These are phyloP conservation scores for Melitaea cinxia DNA, from an alignment of 1,140 invertebrate genomes.

Conservation along the genomic window DNA sequence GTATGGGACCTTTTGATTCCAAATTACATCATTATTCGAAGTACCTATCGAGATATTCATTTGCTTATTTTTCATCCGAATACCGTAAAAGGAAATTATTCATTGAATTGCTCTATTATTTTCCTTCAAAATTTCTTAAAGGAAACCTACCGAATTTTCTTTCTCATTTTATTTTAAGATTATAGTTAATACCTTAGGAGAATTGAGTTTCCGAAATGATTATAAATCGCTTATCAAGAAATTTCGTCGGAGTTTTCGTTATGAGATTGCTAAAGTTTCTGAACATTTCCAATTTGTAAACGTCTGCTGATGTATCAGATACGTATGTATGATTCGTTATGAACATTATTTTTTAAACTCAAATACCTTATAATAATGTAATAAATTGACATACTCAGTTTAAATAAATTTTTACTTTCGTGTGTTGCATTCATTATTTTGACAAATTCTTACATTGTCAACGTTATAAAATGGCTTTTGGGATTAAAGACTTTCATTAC, in stretches of 20 bases:
- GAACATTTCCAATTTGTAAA: slow-evolving; percentile 41
- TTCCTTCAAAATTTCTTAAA: not conserved
- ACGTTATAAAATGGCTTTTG: no score
- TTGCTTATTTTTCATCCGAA: slow-evolving; percentile 20
- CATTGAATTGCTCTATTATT: slow-evolving; percentile 4
- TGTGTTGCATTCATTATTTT: no score
- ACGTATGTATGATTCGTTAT: slow-evolving; percentile 14
- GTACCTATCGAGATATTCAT: slow-evolving; percentile 17
- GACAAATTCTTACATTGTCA: no score
- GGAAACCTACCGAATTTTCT: slow-evolving; percentile 4
- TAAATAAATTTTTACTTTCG: no score
- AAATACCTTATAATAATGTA: no score
- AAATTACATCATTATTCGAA: slow-evolving; percentile 30
- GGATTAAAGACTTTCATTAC: no score
- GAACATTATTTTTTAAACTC: no score
- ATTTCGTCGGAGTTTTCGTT: slow-evolving; percentile 52
- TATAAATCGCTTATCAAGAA: slow-evolving; percentile 71
- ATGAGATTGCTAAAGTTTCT: slow-evolving; percentile 69
- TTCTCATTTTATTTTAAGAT: slow-evolving; percentile 48
- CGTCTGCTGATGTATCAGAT: slow-evolving; percentile 21
- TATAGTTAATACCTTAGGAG: slow-evolving; percentile 52
- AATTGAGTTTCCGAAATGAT: slow-evolving; percentile 51
- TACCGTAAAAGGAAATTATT: slow-evolving; percentile 14
- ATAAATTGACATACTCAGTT: no score
- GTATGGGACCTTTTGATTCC: slow-evolving; percentile 17